A percentile compares a stretch with the other conserved stretches of the same genome.
phyloP scores from a whole-genome alignment of 2,797 vertebrate species.

The Myotis findleyi region DNA sequence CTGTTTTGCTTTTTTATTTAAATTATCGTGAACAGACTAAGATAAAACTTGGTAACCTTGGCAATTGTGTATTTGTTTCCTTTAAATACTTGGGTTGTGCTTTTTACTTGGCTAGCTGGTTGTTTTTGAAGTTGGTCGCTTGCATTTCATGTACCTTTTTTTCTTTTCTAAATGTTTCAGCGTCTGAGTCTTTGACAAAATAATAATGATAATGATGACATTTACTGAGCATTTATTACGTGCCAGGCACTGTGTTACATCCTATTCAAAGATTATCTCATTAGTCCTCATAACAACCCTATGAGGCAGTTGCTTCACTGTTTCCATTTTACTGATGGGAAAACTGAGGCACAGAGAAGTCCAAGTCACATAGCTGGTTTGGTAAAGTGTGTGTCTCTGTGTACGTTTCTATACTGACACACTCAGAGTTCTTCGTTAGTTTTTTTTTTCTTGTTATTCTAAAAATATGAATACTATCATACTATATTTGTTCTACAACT shows the following conservation, averaged over 20 bases:
- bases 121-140: background rate
- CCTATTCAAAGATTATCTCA: background rate
- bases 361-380: background rate
- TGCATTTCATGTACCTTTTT: slow-evolving; percentile 1
- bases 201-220: background rate
- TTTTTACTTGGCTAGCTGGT: background rate
- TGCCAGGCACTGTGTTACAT: background rate
- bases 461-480: background rate
- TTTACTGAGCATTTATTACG: background rate
- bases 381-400: background rate
- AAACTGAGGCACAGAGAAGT: background rate
- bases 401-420: background rate
- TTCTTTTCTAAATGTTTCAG: background rate
- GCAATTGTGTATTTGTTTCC: background rate
- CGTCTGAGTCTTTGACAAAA: background rate
- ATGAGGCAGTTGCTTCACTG: background rate
- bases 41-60: background rate
- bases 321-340: slow-evolving; percentile 1
- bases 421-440: background rate
- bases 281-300: background rate
- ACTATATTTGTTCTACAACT: background rate
- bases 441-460: background rate
- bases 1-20: background rate
- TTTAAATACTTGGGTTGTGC: background rate
- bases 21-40: background rate